phyloP scores from a whole-genome alignment of 1,140 invertebrate species.

The Diorhabda carinulata region DNA sequence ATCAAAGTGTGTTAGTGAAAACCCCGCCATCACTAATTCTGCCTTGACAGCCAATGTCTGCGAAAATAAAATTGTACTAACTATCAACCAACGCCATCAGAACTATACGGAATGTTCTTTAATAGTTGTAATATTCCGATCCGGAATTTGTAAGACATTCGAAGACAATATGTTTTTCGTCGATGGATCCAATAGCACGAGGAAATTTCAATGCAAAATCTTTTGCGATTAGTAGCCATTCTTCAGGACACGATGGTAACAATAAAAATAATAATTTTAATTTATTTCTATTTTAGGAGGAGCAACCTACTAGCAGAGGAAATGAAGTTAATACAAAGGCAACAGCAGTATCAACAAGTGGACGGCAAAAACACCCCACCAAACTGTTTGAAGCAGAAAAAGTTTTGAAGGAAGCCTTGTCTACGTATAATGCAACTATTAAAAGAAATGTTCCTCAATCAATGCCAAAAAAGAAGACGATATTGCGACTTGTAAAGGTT shows the following conservation, averaged over 20 bases:
- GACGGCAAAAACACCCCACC: no score
- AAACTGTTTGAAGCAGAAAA: no score
- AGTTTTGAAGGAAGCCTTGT: no score
- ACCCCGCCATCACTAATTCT: slow-evolving; percentile 44
- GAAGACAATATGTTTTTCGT: not conserved
- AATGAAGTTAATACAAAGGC: no score
- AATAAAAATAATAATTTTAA: no score
- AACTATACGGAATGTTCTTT: slow-evolving; percentile 45
- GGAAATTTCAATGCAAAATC: not conserved
- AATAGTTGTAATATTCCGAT: slow-evolving; percentile 52
- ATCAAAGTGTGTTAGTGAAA: slow-evolving; percentile 26
- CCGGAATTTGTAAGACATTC: not conserved
- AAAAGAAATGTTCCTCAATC: no score
- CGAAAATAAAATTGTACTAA: slow-evolving; percentile 49
- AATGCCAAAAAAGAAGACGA: not conserved
- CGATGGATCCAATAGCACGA: not conserved
- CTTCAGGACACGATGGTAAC: no score
- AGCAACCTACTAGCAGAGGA: no score
- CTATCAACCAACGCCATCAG: slow-evolving; percentile 50
- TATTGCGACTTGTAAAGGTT: not conserved
- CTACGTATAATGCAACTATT: no score
- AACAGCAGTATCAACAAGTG: no score
- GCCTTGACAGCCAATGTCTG: slow-evolving; percentile 48
- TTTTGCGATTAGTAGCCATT: no score
- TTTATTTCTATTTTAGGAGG: no score